Base-by-base conservation (phyloP, 2,113 vertebrate genomes). In the Cranoglanis bouderius region DNA sequence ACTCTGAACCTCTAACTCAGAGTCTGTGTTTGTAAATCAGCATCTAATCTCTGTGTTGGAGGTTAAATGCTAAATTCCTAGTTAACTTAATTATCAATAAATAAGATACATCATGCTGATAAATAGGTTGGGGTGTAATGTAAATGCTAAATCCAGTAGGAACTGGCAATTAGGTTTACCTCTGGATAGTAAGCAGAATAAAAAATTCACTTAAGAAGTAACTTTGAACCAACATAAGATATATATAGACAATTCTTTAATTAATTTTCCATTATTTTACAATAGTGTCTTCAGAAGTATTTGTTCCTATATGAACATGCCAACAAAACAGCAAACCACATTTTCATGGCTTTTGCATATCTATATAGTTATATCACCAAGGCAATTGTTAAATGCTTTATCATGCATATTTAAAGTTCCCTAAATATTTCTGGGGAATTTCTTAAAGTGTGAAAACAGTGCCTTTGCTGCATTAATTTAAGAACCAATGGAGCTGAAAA, bases 201-300 rank as follows among this genome's bases (percentile, higher is more conserved):
- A 38, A 85, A 72, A 24, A 43, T 18, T 63, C 21, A 29, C 24
- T 5, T 26, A 26, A 7, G 35, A 35, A 19, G 13, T 57, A 85
- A n/a, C 72, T 63, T 80, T 43, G 65, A 86, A 65, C 55, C 32
- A 87, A 87, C n/a, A n/a, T n/a, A n/a, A n/a, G n/a, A n/a, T n/a
- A n/a, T n/a, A n/a, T n/a, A n/a, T n/a, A n/a, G n/a, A 49, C 46
- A 49, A 49, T 16, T 67, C 46, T 87, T 87, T 82, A 55, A 55
- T 87, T 70, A 53, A 72, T 40, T 67, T 55, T 13, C 59, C 16
- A 0, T 35, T 57, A 3, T 72, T 70, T 51, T 53, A 74, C 49
- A 85, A 21, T 51, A 29, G 59, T 81, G 38, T 67, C n/a, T 87
- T 81, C 46, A 55, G 21, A 70, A 82, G n/a, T 49, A 67, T 85